Evolutionary conservation across 2,888 invertebrate species (phyloP), one percentile per base, ranked within the genome.

Genomic region (Palloptera scutellata): DNA sequence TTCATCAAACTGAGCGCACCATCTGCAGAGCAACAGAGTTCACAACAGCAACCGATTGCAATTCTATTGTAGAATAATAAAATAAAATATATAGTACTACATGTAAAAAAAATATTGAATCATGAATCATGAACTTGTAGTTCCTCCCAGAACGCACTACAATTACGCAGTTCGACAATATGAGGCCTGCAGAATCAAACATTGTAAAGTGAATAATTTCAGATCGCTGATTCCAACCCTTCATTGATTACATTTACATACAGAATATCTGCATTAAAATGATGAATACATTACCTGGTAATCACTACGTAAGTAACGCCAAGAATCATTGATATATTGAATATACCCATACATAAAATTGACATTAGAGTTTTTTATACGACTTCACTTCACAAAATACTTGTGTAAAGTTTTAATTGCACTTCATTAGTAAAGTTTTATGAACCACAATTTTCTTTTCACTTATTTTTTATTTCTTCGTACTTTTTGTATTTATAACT

Each of bases 251-350:
- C n/a, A n/a, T n/a, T n/a, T n/a, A n/a, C n/a, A n/a, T n/a, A n/a
- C n/a, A n/a, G n/a, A n/a, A n/a, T n/a, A n/a, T n/a, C n/a, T n/a
- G 30, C 6, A 6, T 30, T 30, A 30, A 30, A 30, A 6, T 30
- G 2, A 30, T 4, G 6, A 30, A 30, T 30, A 30, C 51, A 73
- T 86, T 86, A 91, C 90, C 89, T 87, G 78, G 86, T 87, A 73
- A 91, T 84, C 74, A 91, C 88, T 68, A 87, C 86, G 81, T 86
- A 88, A 68, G 91, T 91, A 68, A 87, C 87, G 72, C 89, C 89
- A 78, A 91, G 84, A 66, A 90, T 89, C 79, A 91, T 83, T 70
- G 88, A 88, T 73, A 91, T 82, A 84, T 88, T 89, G 78, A 90
- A 86, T 70, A 87, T 85, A 72, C 88, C 87, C 88, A 91, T 89